Base-by-base conservation (phyloP, 2,888 invertebrate species). In the Petrolisthes cinctipes region DNA sequence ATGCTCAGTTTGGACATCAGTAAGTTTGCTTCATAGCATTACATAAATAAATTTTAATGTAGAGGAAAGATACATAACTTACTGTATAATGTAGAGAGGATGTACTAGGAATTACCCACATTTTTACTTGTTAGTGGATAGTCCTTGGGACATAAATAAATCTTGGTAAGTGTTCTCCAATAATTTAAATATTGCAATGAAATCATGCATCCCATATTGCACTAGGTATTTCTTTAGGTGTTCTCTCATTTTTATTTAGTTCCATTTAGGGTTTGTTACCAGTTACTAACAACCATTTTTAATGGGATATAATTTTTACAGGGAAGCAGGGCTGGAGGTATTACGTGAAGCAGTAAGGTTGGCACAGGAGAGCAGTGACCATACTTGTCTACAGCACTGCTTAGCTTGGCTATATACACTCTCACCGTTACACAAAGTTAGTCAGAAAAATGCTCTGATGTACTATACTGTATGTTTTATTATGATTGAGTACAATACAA, bases 351-450 rank as follows among this genome's bases (percentile, higher is more conserved):
- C 97, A 11, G 95, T 98, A 85, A 95, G 95, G 93, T 94, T 97
- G 92, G 97, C 97, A 4, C 97, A 98, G 93, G 97, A 97, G 93
- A 95, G 96, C 87, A 96, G 95, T 89, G 98, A 98, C 92, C 95
- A 96, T 92, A 94, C 96, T 85, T 97, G 97, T 92, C 94, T 97
- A 85, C 97, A 97, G 93, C 95, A 97, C 92, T 96, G 97, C 84
- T 95, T 96, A 92, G 96, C 96, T 82, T 98, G 97, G 97, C 94
- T 97, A 92, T 95, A 95, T 91, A 91, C 92, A 11, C 91, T 93
- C 91, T 92, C 79, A 90, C 91, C 61, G 5, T 66, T 37, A 17
- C 89, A 89, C 73, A 88, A 89, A 89, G 90, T 90, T 56, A 76
- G 80, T 17, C 20, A 23, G 37, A 37, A 37, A 37, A 37, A 37